Percentiles rank a stretch among this genome's conserved stretches.
Conservation (phyloP, 2,113 vertebrate species). For the Phaethon lepturus region DNA sequence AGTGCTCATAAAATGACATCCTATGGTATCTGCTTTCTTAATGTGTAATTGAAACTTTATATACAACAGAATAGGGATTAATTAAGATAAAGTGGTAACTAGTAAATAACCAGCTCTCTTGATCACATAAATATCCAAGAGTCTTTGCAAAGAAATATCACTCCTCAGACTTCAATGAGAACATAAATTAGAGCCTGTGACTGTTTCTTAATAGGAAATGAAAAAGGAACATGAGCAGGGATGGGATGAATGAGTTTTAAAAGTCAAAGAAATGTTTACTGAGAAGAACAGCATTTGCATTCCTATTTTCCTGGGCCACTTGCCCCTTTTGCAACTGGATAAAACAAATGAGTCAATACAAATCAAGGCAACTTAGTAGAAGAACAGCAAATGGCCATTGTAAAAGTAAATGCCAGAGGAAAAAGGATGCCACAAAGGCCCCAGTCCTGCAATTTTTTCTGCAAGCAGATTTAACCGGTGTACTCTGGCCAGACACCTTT, state of each 20-base stretch:
- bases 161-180: not conserved
- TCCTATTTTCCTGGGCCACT: not conserved
- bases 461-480: not conserved
- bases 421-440: not conserved
- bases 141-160: not conserved
- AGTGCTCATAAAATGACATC: not conserved
- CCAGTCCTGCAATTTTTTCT: not conserved
- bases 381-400: conserved; percentile 54
- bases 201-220: not conserved
- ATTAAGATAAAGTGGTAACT: not conserved
- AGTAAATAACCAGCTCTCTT: not conserved
- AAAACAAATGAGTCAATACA: conserved; percentile 28
- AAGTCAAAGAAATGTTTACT: not conserved
- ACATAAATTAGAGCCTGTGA: not conserved
- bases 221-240: not conserved
- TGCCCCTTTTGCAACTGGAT: conserved; percentile 11
- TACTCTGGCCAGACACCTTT: conserved; percentile 5
- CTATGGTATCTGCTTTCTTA: not conserved
- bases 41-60: not conserved
- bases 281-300: not conserved
- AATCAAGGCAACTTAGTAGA: conserved; percentile 15
- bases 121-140: not conserved
- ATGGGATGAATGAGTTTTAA: not conserved
- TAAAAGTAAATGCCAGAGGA: conserved; percentile 45
- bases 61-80: not conserved